These are phyloP conservation scores for Pseudois nayaur DNA, from an alignment of 2,113 vertebrate species.

Conservation along the genomic window DNA sequence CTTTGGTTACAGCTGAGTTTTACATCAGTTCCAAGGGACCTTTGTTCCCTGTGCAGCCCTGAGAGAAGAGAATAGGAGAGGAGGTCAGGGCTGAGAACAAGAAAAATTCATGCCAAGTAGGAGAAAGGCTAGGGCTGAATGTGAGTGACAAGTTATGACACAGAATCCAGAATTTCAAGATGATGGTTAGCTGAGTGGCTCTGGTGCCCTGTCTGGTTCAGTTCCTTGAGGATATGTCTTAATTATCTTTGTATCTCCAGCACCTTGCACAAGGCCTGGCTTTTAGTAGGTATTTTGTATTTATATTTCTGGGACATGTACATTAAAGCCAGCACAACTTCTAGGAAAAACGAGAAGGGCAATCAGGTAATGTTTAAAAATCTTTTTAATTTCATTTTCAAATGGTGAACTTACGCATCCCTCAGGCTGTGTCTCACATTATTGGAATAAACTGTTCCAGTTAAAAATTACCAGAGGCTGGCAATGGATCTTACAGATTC, in stretches of 20 bases:
- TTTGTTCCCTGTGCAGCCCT: neutral
- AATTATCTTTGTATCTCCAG: neutral
- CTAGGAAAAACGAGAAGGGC: neutral
- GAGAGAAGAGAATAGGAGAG: neutral
- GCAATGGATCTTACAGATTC: neutral
- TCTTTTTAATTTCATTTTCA: conserved; percentile 21
- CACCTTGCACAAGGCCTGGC: neutral
- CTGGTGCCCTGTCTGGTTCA: neutral
- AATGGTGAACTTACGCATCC: neutral
- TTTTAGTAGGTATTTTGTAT: conserved; percentile 1
- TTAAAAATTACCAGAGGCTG: conserved; percentile 6
- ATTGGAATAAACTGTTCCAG: neutral
- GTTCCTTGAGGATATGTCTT: neutral
- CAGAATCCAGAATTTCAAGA: neutral
- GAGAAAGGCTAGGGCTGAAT: neutral
- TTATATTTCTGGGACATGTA: neutral
- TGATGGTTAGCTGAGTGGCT: neutral
- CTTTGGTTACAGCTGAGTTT: conserved; percentile 9
- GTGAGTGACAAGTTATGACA: neutral
- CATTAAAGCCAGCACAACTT: neutral
- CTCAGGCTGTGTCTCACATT: neutral
- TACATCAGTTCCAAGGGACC: conserved; percentile 22
- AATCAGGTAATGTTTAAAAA: neutral
- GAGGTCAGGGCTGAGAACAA: neutral
- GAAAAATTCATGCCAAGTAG: neutral